phyloP scores from a whole-genome alignment of 2,113 vertebrate species.

The Strix uralensis region DNA sequence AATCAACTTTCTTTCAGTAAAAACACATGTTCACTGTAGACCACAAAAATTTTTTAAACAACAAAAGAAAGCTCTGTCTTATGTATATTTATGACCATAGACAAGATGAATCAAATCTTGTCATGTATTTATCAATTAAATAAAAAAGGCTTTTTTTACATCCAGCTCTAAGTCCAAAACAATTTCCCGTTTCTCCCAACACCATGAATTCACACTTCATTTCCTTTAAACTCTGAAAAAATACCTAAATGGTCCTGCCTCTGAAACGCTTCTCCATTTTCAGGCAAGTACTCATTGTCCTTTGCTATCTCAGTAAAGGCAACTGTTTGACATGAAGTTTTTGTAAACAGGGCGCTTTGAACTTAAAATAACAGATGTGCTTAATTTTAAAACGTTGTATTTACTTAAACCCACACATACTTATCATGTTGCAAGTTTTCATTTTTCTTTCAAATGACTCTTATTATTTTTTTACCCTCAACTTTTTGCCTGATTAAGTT shows the following conservation, averaged over 20 bases:
- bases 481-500: background rate
- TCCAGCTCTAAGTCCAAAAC: background rate
- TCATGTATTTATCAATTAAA: background rate
- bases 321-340: background rate
- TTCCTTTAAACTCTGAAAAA: background rate
- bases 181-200: background rate
- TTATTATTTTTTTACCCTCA: slow-evolving; percentile 23
- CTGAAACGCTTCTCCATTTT: background rate
- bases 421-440: background rate
- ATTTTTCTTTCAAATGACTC: slow-evolving; percentile 14
- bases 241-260: background rate
- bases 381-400: slow-evolving; percentile 17
- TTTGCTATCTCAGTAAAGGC: background rate
- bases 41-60: slow-evolving; percentile 13
- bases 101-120: background rate
- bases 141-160: background rate
- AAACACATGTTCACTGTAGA: slow-evolving; percentile 48
- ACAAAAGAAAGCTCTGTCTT: background rate
- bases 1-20: slow-evolving; percentile 45
- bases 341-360: slow-evolving; percentile 26
- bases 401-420: background rate
- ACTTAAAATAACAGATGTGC: slow-evolving; percentile 14
- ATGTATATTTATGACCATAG: background rate
- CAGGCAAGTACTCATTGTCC: background rate
- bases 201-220: background rate